These are phyloP conservation scores for Eucidaris tribuloides DNA, from an alignment of 35 echinoderm and acorn worm species.

Conservation along the genomic window DNA sequence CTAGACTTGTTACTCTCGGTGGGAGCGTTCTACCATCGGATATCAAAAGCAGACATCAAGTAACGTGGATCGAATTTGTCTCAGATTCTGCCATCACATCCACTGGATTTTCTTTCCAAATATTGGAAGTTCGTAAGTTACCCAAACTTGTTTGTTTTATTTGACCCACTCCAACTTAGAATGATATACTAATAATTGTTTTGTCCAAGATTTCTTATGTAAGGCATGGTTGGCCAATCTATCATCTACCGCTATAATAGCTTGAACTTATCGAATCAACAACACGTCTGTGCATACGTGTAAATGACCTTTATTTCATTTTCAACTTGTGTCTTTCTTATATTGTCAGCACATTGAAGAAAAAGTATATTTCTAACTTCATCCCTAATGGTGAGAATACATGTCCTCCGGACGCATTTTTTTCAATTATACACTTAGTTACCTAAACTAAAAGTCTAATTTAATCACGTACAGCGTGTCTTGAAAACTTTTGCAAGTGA, in stretches of 20 bases:
- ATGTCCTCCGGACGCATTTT: too few species aligned
- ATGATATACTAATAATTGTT: not conserved
- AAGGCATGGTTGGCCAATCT: not conserved
- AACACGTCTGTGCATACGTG: not conserved
- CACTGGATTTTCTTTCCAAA: not conserved
- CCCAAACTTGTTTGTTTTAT: not conserved
- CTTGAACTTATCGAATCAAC: not conserved
- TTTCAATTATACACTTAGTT: too few species aligned
- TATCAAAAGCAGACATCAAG: not conserved
- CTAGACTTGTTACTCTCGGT: not conserved
- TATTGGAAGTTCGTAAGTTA: not conserved
- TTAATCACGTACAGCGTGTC: too few species aligned
- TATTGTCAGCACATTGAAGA: too few species aligned
- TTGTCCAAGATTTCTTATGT: not conserved
- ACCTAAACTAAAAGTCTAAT: too few species aligned
- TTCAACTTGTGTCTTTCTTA: too few species aligned
- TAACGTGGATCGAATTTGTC: not conserved
- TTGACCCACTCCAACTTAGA: not conserved
- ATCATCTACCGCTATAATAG: not conserved
- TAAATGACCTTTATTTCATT: not conserved
- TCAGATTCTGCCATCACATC: not conserved
- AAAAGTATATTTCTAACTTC: too few species aligned
- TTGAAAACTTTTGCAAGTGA: too few species aligned
- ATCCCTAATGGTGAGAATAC: too few species aligned
- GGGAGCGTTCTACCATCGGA: not conserved